Conservation (phyloP, 2,888 invertebrate species). For the Papilio protenor region DNA sequence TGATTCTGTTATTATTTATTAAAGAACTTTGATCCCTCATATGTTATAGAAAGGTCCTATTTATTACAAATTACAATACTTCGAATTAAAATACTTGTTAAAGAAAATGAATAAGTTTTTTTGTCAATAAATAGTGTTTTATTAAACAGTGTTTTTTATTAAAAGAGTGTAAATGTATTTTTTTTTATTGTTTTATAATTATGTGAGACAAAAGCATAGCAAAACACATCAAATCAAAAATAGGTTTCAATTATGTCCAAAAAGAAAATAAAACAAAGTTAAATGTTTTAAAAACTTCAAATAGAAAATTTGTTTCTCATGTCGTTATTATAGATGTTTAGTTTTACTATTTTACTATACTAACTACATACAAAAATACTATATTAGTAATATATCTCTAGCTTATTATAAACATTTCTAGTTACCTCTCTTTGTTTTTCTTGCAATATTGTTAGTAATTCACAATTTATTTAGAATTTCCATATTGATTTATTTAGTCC, state of each 20-base stretch:
- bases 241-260: neutral
- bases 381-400: neutral
- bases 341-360: neutral
- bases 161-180: too few species aligned
- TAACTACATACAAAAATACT: constrained; percentile 2
- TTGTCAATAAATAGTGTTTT: too few species aligned
- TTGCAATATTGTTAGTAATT: neutral
- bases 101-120: neutral
- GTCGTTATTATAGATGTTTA: neutral
- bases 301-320: neutral
- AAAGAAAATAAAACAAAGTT: neutral
- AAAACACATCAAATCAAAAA: neutral
- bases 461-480: neutral
- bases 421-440: neutral
- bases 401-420: neutral
- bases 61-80: neutral
- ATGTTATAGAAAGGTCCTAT: neutral
- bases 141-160: too few species aligned
- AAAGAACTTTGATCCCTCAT: neutral
- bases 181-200: neutral
- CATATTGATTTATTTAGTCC: neutral
- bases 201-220: neutral
- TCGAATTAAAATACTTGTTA: neutral
- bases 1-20: neutral
- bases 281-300: neutral